Base-by-base conservation (phyloP, 2,888 invertebrate species). In the Gandaritis pyraliata region DNA sequence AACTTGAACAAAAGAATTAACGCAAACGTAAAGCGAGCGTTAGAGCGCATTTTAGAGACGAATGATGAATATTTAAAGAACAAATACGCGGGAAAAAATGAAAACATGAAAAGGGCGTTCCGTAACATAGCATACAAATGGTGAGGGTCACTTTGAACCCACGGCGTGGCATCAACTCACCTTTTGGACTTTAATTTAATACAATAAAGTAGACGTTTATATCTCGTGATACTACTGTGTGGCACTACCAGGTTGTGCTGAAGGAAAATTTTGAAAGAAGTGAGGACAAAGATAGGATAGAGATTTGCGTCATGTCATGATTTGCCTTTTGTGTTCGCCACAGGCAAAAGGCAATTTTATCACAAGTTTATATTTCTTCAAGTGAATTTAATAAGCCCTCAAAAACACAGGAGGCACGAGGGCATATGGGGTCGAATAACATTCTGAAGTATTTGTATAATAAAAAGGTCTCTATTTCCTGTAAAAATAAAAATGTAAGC, bases 61-160 rank as follows among this genome's bases (percentile, higher is more conserved):
- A 46, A 57, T 60, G 58, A 57, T 60, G 58, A 61, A 61, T 63
- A 65, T 65, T 61, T 59, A 52, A 47, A 47, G 51, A 65, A 53
- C 56, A 45, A 55, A 58, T 58, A 58, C 39, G 50, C 29, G 38
- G 58, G 47, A 65, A 66, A 59, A 61, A 58, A 50, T 55, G 39
- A 39, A 36, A 61, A 63, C 69, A 65, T 49, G 57, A 56, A 62
- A 65, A 66, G 46, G 62, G 57, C 57, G 52, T 56, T 52, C 49
- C 29, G 48, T 18, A 46, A 54, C 41, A 18, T 43, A 11, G 43
- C 29, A 43, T 15, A 30, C 43, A 15, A 41, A 43, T 52, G 13
- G 11, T 51, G 29, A 15, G 15, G 41, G 43, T 43, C 43, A 43
- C 16, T 16, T 43, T 16, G 10, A 16, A 10, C 43, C 43, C 8